Evolutionary conservation across 2,888 invertebrate genomes (phyloP).

Genomic region (Eubasilissa splendida): DNA sequence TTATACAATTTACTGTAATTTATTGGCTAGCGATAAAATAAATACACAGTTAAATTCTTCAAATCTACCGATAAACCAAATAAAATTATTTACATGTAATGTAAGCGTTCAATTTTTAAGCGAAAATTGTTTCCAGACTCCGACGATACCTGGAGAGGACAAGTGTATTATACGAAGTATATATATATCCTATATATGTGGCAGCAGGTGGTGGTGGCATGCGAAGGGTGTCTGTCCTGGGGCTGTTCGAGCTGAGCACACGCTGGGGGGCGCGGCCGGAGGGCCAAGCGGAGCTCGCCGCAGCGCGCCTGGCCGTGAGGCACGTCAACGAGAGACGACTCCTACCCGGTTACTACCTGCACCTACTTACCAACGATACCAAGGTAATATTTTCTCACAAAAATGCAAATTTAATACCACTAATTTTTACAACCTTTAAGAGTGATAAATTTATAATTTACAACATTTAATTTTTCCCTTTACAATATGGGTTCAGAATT

Average conservation of each 20-base stretch:
- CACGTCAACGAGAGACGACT: conserved; percentile 82
- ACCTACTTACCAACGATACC: conserved; percentile 87
- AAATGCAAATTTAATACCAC: too few relatives aligned
- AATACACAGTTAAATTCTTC: too few relatives aligned
- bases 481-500: too few relatives aligned
- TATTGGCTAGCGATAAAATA: too few relatives aligned
- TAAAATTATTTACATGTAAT: background rate
- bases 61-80: too few relatives aligned
- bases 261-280: conserved; percentile 77
- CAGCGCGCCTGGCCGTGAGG: conserved; percentile 84
- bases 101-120: background rate
- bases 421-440: too few relatives aligned
- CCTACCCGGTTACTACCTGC: conserved; percentile 82
- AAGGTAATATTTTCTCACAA: conserved; percentile 73
- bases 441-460: too few relatives aligned
- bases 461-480: too few relatives aligned
- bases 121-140: too few relatives aligned
- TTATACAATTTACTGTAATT: too few relatives aligned
- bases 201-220: conserved; percentile 33
- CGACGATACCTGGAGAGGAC: too few relatives aligned
- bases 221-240: conserved; percentile 79
- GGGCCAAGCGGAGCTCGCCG: conserved; percentile 82
- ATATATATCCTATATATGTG: background rate
- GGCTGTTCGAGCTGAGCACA: conserved; percentile 85
- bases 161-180: too few relatives aligned